Evolutionary conservation across 2,797 vertebrate species (phyloP), one percentile per base, ranked within the genome.

Genomic region (Sebastes itinus): DNA sequence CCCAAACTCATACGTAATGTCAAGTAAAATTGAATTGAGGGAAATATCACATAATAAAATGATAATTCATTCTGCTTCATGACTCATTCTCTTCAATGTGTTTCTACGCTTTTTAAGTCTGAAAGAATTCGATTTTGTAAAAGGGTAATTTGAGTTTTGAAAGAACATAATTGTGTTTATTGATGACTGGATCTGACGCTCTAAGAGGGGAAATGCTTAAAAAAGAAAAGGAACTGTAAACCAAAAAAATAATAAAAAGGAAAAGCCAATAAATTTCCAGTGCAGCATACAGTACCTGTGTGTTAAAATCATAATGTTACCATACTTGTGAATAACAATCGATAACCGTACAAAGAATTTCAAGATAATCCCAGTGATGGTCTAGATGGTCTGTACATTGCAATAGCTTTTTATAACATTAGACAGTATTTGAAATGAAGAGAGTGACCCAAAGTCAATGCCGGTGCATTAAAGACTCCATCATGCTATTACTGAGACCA

Each of bases 401-500:
- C 64, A 23, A 49, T 4, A 61, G 25, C 14, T 59, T 71, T 70
- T 83, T n/a, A 61, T 72, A 63, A 9, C 38, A 62, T 63, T 30
- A 60, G 27, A 62, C 25, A 28, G 33, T 18, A 9, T 75, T 33
- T 77, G 32, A 75, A 83, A 79, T 84, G 28, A 77, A 86, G 38
- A 86, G 27, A 27, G 20, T 33, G 61, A 85, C 66, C 58, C 55
- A 42, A 67, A 84, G 82, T 72, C 77, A 65, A 25, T 33, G 59
- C 38, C 14, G 55, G 32, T 55, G 71, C 79, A 60, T 82, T 76
- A 77, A 64, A 82, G 42, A 49, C 35, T 76, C 84, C 76, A 59
- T 84, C 68, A 23, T 70, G 81, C 76, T 86, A 62, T 79, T 42
- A 80, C 71, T 64, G 58, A 74, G 32, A 66, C 61, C 81, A 87